Percentiles rank a stretch among this genome's conserved stretches.
phyloP scores from a whole-genome alignment of 2,113 vertebrate species.

The Pseudorectes ferrugineus region DNA sequence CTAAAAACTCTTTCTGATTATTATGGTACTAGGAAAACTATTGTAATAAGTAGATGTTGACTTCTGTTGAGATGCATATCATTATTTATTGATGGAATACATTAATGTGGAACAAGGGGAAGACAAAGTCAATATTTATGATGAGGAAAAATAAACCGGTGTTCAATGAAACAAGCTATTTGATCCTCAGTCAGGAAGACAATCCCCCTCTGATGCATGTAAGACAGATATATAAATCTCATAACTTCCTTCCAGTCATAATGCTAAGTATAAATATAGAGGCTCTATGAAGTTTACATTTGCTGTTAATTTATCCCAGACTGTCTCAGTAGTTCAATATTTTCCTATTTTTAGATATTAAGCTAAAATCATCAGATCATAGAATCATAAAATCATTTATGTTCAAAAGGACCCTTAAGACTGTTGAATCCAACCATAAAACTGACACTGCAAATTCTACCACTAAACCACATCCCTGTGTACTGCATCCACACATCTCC shows the following conservation, averaged over 20 bases:
- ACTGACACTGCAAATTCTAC: background rate
- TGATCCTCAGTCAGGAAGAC: background rate
- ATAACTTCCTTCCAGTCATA: background rate
- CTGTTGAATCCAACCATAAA: background rate
- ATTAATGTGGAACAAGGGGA: background rate
- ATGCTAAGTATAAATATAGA: background rate
- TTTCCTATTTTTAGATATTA: background rate
- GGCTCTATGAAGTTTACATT: background rate
- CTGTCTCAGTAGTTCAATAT: background rate
- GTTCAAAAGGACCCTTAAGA: background rate
- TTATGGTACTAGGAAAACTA: background rate
- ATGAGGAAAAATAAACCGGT: background rate
- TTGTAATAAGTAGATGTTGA: background rate
- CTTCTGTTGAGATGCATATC: background rate
- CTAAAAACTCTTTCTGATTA: background rate
- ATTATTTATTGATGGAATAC: slow-evolving; percentile 32
- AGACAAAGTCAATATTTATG: slow-evolving; percentile 26
- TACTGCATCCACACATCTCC: accelerated
- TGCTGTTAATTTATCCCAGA: background rate
- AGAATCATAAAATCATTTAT: background rate
- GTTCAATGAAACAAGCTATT: background rate
- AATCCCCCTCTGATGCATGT: background rate
- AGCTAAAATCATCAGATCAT: background rate
- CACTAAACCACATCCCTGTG: background rate
- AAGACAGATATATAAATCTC: background rate